phyloP scores from a whole-genome alignment of 2,888 invertebrate species.

The Aphrophora alni region DNA sequence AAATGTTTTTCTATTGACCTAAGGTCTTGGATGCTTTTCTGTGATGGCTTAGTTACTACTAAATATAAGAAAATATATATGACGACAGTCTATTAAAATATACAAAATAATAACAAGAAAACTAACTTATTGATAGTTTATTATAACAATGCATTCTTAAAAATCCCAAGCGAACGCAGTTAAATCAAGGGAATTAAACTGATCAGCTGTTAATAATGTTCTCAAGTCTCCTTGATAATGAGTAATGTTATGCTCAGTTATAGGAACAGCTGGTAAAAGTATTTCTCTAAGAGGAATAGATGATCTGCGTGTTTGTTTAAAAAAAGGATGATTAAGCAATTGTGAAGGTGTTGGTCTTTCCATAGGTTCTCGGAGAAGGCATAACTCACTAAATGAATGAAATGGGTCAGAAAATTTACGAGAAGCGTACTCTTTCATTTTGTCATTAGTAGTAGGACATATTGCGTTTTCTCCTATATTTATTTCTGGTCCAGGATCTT shows the following conservation, averaged over 20 bases:
- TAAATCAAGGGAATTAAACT: conserved; percentile 67
- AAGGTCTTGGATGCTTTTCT: no score
- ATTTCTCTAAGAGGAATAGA: conserved; percentile 67
- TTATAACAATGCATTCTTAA: conserved; percentile 49
- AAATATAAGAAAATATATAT: no score
- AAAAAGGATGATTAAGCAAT: conserved; percentile 74
- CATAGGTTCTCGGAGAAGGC: conserved; percentile 72
- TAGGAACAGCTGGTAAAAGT: conserved; percentile 71
- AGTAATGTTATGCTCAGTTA: conserved; percentile 63
- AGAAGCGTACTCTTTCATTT: conserved; percentile 46
- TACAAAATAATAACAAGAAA: no score
- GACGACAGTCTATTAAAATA: no score
- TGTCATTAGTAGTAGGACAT: conserved; percentile 44
- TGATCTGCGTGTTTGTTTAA: conserved; percentile 72
- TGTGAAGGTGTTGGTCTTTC: conserved; percentile 73
- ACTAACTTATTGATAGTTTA: background rate
- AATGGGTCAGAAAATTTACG: conserved; percentile 76
- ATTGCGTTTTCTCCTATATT: conserved; percentile 36
- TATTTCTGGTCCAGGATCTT: conserved; percentile 29
- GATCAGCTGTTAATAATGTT: conserved; percentile 65
- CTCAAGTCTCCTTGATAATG: conserved; percentile 67
- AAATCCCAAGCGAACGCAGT: conserved; percentile 73
- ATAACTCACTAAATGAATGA: conserved; percentile 77
- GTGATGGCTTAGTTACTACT: no score
- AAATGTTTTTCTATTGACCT: no score